Conservation (phyloP, 1,140 invertebrate genomes). For the Myzus persicae region DNA sequence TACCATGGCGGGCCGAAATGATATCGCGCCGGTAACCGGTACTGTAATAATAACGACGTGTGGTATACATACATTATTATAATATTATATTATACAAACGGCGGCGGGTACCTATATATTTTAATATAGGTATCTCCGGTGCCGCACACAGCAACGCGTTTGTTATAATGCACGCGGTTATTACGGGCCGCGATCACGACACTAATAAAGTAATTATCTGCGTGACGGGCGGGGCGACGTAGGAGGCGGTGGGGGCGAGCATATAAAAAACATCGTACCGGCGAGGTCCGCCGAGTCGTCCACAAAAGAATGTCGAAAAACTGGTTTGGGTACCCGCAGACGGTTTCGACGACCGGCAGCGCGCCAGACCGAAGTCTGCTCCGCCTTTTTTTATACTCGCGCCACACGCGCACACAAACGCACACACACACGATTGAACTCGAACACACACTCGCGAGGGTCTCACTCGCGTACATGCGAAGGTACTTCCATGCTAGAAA, state of each 20-base stretch:
- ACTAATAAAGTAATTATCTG: constrained; percentile 36
- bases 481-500: background rate
- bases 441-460: background rate
- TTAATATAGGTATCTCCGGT: background rate
- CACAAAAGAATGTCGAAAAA: constrained; percentile 51
- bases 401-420: background rate
- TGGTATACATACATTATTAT: too few relatives aligned
- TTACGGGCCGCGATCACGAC: background rate
- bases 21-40: background rate
- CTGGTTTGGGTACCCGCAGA: constrained; percentile 36
- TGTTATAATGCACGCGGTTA: background rate
- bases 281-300: background rate
- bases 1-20: background rate
- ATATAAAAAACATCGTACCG: background rate
- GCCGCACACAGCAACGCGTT: too few relatives aligned
- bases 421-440: background rate
- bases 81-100: too few relatives aligned
- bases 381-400: background rate
- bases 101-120: background rate
- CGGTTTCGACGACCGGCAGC: background rate
- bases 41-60: background rate
- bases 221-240: constrained; percentile 5
- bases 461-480: background rate
- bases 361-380: background rate
- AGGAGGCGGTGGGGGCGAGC: background rate